A percentile compares a stretch with the other conserved stretches of the same genome.
Conservation (phyloP, 1,140 invertebrate genomes). For the Drosophila pseudoobscura region DNA sequence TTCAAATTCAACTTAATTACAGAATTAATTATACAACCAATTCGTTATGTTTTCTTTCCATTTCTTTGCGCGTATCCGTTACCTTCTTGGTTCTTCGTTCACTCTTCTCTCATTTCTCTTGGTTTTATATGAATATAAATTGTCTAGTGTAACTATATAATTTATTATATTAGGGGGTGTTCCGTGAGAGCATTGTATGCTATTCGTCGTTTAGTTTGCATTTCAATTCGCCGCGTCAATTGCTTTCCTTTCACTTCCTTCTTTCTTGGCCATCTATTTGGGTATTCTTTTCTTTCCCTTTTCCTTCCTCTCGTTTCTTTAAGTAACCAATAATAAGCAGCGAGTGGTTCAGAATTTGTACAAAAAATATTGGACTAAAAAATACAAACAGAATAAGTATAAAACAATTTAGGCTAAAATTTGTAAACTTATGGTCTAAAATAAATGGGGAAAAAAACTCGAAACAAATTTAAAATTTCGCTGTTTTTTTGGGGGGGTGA, state of each 20-base stretch:
- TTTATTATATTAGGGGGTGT: slow-evolving; percentile 61
- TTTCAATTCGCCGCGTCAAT: slow-evolving; percentile 70
- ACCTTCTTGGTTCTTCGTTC: slow-evolving; percentile 23
- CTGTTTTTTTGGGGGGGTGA: slow-evolving; percentile 2
- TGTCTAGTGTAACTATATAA: slow-evolving; percentile 69
- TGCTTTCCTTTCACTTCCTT: slow-evolving; percentile 42
- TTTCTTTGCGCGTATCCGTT: slow-evolving; percentile 30
- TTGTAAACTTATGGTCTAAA: slow-evolving; percentile 65
- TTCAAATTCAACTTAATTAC: slow-evolving; percentile 52
- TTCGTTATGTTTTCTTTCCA: slow-evolving; percentile 21
- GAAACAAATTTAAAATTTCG: slow-evolving; percentile 22
- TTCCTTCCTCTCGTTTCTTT: slow-evolving; percentile 13
- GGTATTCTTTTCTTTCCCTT: slow-evolving; percentile 6
- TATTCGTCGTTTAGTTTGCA: slow-evolving; percentile 69
- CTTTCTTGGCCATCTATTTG: neutral
- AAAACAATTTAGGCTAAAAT: slow-evolving; percentile 71
- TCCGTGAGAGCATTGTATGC: slow-evolving; percentile 73
- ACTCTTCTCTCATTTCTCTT: slow-evolving; percentile 22
- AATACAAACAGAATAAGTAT: slow-evolving; percentile 57
- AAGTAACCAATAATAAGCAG: slow-evolving; percentile 18
- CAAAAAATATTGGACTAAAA: slow-evolving; percentile 75
- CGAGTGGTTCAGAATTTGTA: slow-evolving; percentile 46
- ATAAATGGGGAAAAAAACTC: slow-evolving; percentile 51
- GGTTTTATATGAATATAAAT: slow-evolving; percentile 65
- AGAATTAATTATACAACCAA: slow-evolving; percentile 49